Base-by-base conservation (phyloP, 2,888 invertebrate species). In the Perdita meconis region DNA sequence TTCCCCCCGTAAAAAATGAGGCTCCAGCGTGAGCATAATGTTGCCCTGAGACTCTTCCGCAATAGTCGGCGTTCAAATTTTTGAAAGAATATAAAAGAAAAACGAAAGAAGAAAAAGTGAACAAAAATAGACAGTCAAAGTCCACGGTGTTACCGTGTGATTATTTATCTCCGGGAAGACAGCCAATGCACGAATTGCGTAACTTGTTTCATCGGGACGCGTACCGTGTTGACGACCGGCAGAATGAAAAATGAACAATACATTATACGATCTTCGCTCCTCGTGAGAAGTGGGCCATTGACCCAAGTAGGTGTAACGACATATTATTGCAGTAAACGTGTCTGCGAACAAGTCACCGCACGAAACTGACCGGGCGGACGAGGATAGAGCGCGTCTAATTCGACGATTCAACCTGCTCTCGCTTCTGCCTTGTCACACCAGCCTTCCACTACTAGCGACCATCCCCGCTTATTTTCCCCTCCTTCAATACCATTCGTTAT, bases 241-340 rank as follows among this genome's bases (percentile, higher is more conserved):
- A 65, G 71, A 69, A 76, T 73, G 76, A 80, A 79, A 79, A 80
- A 76, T 75, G 76, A 75, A 66, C 79, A 70, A 68, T 42, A 68
- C 64, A 70, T 67, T 60, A 60, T 50, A 44, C 44, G 67, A 26
- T 61, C 55, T 44, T 19, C n/a, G n/a, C n/a, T 34, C 51, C 57
- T 57, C 79, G 77, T 83, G 81, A 83, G 83, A 83, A 83, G 67
- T 83, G 74, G 83, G 79, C 74, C 77, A 81, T 79, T 79, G 79
- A 83, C 83, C 82, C 78, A 81, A 81, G 82, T 82, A 82, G 72
- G 74, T 74, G 76, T 79, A 83, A 77, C 73, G 75, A 83, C 67
- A 71, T 67, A 68, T 83, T 78, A 83, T 79, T 67, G 68, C 67
- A 51, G 68, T 80, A 80, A 82, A 67, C 60, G 68, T 42, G 67